A percentile compares a stretch with the other conserved stretches of the same genome.
These are phyloP conservation scores for Lophotis ruficrista DNA, from an alignment of 2,113 vertebrate genomes.

Conservation along the genomic window DNA sequence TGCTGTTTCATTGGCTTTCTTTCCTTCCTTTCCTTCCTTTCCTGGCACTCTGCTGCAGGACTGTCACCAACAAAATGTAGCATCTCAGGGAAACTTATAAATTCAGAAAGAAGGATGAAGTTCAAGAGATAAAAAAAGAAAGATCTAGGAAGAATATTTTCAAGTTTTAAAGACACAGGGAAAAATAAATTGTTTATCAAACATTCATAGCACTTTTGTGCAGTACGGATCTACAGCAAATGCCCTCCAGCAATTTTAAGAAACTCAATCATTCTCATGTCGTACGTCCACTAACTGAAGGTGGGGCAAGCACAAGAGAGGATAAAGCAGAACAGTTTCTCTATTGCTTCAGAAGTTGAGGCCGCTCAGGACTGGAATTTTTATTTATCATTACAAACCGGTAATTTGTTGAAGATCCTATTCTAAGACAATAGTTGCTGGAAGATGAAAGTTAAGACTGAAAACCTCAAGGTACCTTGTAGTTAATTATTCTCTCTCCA, in stretches of 20 bases:
- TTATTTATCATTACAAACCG: background rate
- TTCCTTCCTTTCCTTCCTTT: too few species aligned
- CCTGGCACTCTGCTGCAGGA: background rate
- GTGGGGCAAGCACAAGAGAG: background rate
- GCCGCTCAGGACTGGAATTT: background rate
- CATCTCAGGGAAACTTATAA: background rate
- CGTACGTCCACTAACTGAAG: background rate
- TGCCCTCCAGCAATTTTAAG: background rate
- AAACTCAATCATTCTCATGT: background rate
- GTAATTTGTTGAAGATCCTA: background rate
- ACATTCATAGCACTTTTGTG: background rate
- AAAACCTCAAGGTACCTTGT: background rate
- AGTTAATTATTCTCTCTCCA: slow-evolving; percentile 4
- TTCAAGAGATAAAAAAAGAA: background rate
- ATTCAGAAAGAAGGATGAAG: background rate
- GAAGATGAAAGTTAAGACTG: background rate
- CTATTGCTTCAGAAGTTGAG: background rate
- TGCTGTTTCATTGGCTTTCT: background rate
- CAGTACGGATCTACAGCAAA: background rate
- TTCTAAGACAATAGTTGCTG: background rate
- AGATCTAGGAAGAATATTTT: background rate
- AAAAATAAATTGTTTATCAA: background rate
- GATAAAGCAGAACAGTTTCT: background rate
- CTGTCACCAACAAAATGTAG: background rate
- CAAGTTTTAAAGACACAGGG: background rate